phyloP scores from a whole-genome alignment of 2,113 vertebrate species.

The Paracanthobrama guichenoti region DNA sequence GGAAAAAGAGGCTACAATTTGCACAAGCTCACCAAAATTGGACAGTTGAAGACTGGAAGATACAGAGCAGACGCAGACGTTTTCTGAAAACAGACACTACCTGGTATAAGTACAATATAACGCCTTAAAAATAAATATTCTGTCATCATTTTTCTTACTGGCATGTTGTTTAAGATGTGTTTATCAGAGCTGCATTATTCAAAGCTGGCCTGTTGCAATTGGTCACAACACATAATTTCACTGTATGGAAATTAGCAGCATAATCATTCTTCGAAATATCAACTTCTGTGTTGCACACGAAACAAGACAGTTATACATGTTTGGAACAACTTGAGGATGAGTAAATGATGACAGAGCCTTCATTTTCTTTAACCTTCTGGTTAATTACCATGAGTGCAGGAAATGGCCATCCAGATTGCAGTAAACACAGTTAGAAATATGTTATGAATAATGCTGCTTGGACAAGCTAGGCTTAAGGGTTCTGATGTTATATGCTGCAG shows the following conservation, averaged over 20 bases:
- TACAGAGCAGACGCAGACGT: conserved; percentile 17
- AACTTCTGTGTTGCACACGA: neutral
- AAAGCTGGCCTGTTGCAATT: neutral
- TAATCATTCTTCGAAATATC: neutral
- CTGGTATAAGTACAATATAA: neutral
- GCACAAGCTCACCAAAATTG: too few relatives aligned
- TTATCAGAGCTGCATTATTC: neutral
- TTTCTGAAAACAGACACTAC: neutral
- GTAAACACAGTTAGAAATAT: neutral
- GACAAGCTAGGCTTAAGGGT: neutral
- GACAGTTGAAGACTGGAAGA: too few relatives aligned
- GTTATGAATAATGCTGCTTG: neutral
- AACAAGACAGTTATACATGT: neutral
- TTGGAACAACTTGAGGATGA: neutral
- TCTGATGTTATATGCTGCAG: neutral
- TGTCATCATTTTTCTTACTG: neutral
- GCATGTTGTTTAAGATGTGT: neutral
- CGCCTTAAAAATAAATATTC: neutral
- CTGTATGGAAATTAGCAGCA: neutral
- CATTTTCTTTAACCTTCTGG: neutral
- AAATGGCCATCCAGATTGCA: neutral
- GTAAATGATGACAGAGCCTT: neutral
- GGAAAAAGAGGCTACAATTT: too few relatives aligned
- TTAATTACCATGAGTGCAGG: neutral
- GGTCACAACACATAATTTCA: neutral